Evolutionary conservation across 1,140 invertebrate genomes (phyloP), one percentile per base, ranked within the genome.

Genomic region (Drosophila truncata): DNA sequence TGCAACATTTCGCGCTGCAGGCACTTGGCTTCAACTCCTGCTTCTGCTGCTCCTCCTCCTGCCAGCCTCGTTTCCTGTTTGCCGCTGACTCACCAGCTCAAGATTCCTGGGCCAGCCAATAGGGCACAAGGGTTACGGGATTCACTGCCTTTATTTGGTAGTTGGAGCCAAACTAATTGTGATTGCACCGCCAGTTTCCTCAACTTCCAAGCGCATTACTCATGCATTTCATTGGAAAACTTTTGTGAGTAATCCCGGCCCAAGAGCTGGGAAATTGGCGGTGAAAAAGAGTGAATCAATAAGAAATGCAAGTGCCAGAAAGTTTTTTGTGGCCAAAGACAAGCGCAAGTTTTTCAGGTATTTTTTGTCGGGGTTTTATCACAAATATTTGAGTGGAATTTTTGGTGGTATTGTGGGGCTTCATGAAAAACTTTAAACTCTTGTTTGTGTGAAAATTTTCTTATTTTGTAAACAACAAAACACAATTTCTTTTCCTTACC

Each of bases 1-100:
- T 87, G 84, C 84, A 88, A 87, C 84, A 90, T 90, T 88, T 87
- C 69, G 69, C 80, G 85, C 77, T 87, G 83, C 84, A 87, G 72
- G 66, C 77, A 55, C 57, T 47, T 41, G 49, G 35, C 49, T 8
- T 31, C 14, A n/a, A 25, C 44, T 60, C 35, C 44, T 27, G 35
- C 47, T 47, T 10, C 29, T 49, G 16, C 46, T 27, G 3, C 16
- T 23, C 18, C 27, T 31, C 14, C 13, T 74, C 16, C 42, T 47
- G 46, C 29, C 66, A 55, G 5, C 33, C 52, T 55, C 55, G 77
- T 81, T 87, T 87, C 84, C 84, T 88, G 84, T 80, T 69, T 64
- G 49, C 44, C 35, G 60, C 75, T 86, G 80, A 87, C 71, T 87
- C 83, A 86, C 44, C 57, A 41, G 31, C 52, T 3, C 23, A 16